These are phyloP conservation scores for Scaptomyza caliginosa DNA, from an alignment of 2,888 invertebrate species.

Conservation along the genomic window DNA sequence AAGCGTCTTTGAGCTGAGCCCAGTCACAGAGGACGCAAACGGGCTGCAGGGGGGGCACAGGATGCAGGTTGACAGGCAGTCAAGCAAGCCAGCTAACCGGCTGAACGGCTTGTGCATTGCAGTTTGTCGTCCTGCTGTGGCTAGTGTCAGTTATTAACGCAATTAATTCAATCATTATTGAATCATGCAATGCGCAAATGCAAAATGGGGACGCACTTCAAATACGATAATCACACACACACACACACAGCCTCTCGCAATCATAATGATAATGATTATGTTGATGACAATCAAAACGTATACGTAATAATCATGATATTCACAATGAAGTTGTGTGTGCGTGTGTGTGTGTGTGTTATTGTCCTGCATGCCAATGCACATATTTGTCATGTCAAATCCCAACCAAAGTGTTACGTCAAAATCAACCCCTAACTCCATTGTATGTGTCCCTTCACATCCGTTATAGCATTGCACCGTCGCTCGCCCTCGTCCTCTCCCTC, in stretches of 20 bases:
- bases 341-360: constrained; percentile 10
- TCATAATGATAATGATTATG: constrained; percentile 43
- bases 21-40: background rate
- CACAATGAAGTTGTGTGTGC: constrained; percentile 35
- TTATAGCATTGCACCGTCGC: background rate
- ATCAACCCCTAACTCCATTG: constrained; percentile 50
- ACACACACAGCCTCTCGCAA: constrained; percentile 31
- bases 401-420: constrained; percentile 81
- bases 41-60: background rate
- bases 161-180: constrained; percentile 84
- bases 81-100: background rate
- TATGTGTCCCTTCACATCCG: background rate
- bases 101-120: constrained; percentile 6
- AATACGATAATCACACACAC: constrained; percentile 61
- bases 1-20: constrained; percentile 55
- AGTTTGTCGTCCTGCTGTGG: constrained; percentile 38
- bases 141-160: constrained; percentile 84
- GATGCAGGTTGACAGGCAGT: constrained; percentile 12
- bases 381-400: constrained; percentile 80
- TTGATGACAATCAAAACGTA: constrained; percentile 13
- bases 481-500: too few relatives aligned
- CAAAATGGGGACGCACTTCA: constrained; percentile 65
- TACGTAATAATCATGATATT: constrained; percentile 21
- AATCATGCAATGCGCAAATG: constrained; percentile 82
- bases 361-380: constrained; percentile 74